A percentile compares a stretch with the other conserved stretches of the same genome.
Evolutionary conservation across 2,797 vertebrate species (phyloP).

Genomic region (Prionace glauca): DNA sequence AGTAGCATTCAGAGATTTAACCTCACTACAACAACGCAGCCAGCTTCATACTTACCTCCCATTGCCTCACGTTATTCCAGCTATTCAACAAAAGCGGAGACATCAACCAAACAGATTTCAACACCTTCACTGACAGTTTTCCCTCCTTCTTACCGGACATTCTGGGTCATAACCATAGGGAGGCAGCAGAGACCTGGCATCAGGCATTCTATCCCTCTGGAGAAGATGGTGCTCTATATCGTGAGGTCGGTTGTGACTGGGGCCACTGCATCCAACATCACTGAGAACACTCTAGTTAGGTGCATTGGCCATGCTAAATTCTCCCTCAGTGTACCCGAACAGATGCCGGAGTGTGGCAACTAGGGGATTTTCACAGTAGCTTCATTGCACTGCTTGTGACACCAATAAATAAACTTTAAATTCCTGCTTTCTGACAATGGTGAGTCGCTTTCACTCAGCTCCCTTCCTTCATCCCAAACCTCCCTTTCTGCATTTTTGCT

Average conservation of each 20-base stretch:
- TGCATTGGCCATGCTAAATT: too few relatives aligned
- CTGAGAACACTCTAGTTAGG: not conserved
- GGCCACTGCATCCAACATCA: not conserved
- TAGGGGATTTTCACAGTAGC: too few relatives aligned
- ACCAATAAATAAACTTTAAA: too few relatives aligned
- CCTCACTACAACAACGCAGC: not conserved
- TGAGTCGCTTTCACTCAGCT: not conserved
- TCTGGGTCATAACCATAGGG: not conserved
- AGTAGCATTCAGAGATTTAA: not conserved
- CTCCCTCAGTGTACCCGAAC: too few relatives aligned
- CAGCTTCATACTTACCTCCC: not conserved
- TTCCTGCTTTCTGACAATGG: not conserved
- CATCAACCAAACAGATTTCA: not conserved
- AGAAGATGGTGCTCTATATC: not conserved
- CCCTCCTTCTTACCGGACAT: not conserved
- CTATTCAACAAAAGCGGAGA: not conserved
- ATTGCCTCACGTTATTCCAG: not conserved
- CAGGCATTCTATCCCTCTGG: not conserved
- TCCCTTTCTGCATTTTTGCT: not conserved
- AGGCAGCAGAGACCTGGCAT: not conserved
- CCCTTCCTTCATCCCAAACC: not conserved
- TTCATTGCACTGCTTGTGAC: too few relatives aligned
- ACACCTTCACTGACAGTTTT: not conserved
- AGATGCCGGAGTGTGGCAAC: too few relatives aligned
- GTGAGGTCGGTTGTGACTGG: not conserved